Evolutionary conservation across 2,113 vertebrate species (phyloP).

Genomic region (Heterotis niloticus): DNA sequence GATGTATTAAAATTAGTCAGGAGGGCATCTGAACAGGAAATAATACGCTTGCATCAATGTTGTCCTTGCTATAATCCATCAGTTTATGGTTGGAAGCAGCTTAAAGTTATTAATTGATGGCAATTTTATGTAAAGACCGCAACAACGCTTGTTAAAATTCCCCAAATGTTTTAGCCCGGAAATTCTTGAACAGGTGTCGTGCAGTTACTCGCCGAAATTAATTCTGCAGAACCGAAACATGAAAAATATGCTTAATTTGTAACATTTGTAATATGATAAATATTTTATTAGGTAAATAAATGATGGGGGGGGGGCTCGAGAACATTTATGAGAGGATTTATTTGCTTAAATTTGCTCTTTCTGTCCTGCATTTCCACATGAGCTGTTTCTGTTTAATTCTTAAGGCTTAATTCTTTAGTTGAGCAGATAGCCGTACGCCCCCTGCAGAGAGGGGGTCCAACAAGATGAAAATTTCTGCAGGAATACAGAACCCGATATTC

Average conservation of each 20-base stretch:
- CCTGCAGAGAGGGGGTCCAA: no score
- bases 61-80: conserved; percentile 27
- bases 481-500: no score
- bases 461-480: no score
- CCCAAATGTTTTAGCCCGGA: conserved; percentile 29
- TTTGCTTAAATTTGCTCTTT: not conserved
- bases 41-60: conserved; percentile 1
- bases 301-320: not conserved
- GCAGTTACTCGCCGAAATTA: conserved; percentile 22
- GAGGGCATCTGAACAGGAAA: no score
- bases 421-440: no score
- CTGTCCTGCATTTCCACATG: not conserved
- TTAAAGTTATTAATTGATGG: conserved; percentile 11
- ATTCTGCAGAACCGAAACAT: conserved; percentile 13
- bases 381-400: no score
- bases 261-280: conserved; percentile 20
- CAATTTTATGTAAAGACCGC: conserved; percentile 17
- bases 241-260: not conserved
- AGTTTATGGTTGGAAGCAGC: conserved; percentile 17
- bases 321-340: no score
- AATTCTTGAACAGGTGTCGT: conserved; percentile 25
- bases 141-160: conserved; percentile 34
- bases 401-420: no score
- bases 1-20: no score
- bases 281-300: conserved; percentile 31